phyloP scores from a whole-genome alignment of 1,140 invertebrate species.

The Brachionus angularis region DNA sequence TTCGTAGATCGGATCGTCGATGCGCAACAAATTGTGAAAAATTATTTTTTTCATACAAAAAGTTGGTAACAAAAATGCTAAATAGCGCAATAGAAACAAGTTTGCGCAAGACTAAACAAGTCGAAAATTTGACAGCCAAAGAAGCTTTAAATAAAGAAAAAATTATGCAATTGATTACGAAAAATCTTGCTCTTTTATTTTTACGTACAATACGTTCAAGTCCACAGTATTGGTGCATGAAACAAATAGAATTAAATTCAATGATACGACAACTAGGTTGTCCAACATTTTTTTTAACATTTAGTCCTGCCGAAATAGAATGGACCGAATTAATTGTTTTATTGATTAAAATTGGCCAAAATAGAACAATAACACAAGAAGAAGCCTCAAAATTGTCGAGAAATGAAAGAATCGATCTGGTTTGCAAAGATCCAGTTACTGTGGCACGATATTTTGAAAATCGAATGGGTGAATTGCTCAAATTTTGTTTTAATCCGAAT shows the following conservation, averaged over 20 bases:
- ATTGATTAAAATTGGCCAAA: background rate
- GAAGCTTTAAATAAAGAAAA: background rate
- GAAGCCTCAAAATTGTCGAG: background rate
- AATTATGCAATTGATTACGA: too few relatives aligned
- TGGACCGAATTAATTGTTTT: background rate
- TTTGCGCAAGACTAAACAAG: background rate
- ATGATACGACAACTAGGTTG: background rate
- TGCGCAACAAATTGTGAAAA: background rate
- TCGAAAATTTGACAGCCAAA: too few relatives aligned
- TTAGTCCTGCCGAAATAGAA: slow-evolving; percentile 1
- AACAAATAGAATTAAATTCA: background rate
- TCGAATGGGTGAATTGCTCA: slow-evolving; percentile 4
- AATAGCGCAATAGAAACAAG: background rate
- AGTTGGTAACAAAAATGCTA: background rate
- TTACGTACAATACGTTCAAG: too few relatives aligned
- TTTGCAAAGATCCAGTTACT: background rate
- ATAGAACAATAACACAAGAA: background rate
- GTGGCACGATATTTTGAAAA: slow-evolving; percentile 2
- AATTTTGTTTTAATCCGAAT: background rate
- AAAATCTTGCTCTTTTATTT: too few relatives aligned
- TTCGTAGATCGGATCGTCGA: slow-evolving; percentile 5
- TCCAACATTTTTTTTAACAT: slow-evolving; percentile 5
- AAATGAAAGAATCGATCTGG: background rate
- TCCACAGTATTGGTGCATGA: background rate
- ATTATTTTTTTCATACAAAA: background rate